Conservation (phyloP, 2,888 invertebrate species). For the Acleris holmiana region DNA sequence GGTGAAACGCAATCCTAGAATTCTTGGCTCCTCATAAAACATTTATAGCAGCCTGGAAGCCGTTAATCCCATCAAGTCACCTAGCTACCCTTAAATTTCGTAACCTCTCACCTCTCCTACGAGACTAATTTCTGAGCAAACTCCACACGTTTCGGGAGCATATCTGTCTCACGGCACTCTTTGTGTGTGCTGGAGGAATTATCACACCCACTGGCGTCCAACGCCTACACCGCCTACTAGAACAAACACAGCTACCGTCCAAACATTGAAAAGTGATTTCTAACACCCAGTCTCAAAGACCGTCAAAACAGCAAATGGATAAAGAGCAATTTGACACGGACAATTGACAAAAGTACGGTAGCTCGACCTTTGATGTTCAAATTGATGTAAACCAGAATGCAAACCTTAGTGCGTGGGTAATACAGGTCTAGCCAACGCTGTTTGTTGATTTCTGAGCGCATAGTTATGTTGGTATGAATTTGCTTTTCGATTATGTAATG, state of each 20-base stretch:
- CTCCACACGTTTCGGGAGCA: conserved; percentile 71
- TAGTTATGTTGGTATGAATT: conserved; percentile 53
- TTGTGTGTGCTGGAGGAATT: conserved; percentile 78
- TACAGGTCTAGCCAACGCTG: conserved; percentile 51
- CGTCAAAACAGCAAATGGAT: conserved; percentile 49
- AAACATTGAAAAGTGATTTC: conserved; percentile 60
- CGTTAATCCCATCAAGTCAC: conserved; percentile 43
- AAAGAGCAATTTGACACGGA: conserved; percentile 58
- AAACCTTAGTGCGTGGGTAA: conserved; percentile 58
- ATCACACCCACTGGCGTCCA: conserved; percentile 79
- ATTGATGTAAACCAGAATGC: conserved; percentile 66
- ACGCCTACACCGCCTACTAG: conserved; percentile 65
- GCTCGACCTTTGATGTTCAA: conserved; percentile 59
- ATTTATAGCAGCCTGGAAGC: conserved; percentile 42
- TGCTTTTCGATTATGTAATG: conserved; percentile 63
- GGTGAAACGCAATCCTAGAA: conserved; percentile 11
- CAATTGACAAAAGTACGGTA: conserved; percentile 73
- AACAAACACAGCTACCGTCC: conserved; percentile 55
- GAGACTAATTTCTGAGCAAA: conserved; percentile 73
- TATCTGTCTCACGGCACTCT: conserved; percentile 79
- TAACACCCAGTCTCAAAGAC: conserved; percentile 56
- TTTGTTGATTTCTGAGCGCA: conserved; percentile 45
- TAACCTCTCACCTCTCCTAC: conserved; percentile 82
- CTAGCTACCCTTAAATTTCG: conserved; percentile 45
- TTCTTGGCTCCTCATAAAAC: conserved; percentile 8